Conservation (phyloP, 2,113 vertebrate genomes). For the Rhinoptilus africanus region DNA sequence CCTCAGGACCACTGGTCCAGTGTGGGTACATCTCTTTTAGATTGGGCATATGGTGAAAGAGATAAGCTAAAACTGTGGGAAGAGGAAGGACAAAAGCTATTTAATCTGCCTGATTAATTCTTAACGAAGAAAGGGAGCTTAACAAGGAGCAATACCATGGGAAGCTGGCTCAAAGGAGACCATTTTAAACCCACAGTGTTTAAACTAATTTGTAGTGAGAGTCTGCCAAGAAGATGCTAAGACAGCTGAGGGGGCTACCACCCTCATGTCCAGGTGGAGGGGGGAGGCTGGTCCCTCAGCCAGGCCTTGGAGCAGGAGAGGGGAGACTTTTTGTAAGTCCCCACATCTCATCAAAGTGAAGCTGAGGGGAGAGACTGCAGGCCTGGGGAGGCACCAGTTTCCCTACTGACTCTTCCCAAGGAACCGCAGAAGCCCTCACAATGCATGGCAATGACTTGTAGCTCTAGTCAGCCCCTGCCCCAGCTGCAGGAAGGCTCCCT, state of each 20-base stretch:
- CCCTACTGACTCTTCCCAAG: neutral
- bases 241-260: fast-evolving
- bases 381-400: neutral
- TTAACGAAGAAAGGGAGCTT: neutral
- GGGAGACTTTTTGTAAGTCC: neutral
- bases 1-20: fast-evolving
- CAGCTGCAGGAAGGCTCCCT: fast-evolving
- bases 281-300: fast-evolving
- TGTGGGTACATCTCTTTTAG: neutral
- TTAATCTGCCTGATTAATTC: neutral
- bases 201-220: neutral
- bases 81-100: neutral
- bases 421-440: fast-evolving
- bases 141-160: neutral
- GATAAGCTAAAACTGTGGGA: neutral
- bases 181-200: neutral
- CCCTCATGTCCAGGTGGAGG: fast-evolving
- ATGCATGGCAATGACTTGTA: neutral
- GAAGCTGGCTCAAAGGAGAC: neutral
- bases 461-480: fast-evolving
- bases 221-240: neutral
- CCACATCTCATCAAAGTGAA: neutral
- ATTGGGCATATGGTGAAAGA: neutral
- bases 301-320: fast-evolving
- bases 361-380: fast-evolving